These are phyloP conservation scores for Menidia beryllina DNA, from an alignment of 2,113 vertebrate genomes.

Conservation along the genomic window DNA sequence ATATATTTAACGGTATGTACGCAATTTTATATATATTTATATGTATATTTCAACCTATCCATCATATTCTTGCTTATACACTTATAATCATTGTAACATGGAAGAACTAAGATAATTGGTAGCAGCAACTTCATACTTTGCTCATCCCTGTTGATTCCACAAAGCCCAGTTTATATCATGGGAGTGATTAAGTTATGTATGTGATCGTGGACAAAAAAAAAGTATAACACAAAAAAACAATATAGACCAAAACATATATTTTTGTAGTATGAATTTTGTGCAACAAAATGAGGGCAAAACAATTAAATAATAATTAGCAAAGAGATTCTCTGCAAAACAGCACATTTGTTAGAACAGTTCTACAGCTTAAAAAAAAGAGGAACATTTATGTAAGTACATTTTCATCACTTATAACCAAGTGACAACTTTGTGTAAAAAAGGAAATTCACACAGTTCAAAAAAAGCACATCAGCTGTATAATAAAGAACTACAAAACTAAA, in stretches of 20 bases:
- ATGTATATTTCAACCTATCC: slow-evolving; percentile 49
- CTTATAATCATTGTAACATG: slow-evolving; percentile 80
- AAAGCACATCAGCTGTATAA: slow-evolving; percentile 98
- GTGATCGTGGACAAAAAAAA: slow-evolving; percentile 71
- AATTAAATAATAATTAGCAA: slow-evolving; percentile 40
- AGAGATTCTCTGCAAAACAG: slow-evolving; percentile 86
- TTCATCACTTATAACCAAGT: slow-evolving; percentile 85
- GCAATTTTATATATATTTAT: slow-evolving; percentile 55
- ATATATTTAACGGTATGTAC: slow-evolving; percentile 62
- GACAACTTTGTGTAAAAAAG: slow-evolving; percentile 91
- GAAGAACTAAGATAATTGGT: slow-evolving; percentile 89
- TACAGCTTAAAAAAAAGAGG: slow-evolving; percentile 89
- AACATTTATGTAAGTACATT: slow-evolving; percentile 86
- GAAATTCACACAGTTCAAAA: slow-evolving; percentile 95
- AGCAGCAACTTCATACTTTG: slow-evolving; percentile 99
- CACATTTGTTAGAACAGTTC: slow-evolving; percentile 88
- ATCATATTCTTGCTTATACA: slow-evolving; percentile 70
- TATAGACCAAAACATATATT: slow-evolving; percentile 58
- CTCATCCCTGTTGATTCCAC: slow-evolving; percentile 99
- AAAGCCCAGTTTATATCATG: slow-evolving; percentile 84
- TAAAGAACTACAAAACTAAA: slow-evolving; percentile 99
- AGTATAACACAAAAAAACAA: slow-evolving; percentile 52
- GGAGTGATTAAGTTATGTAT: slow-evolving; percentile 82
- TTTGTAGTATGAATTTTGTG: slow-evolving; percentile 85
- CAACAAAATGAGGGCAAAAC: slow-evolving; percentile 44